phyloP scores from a whole-genome alignment of 2,888 invertebrate genomes.

The Noctuana brunneofusca region DNA sequence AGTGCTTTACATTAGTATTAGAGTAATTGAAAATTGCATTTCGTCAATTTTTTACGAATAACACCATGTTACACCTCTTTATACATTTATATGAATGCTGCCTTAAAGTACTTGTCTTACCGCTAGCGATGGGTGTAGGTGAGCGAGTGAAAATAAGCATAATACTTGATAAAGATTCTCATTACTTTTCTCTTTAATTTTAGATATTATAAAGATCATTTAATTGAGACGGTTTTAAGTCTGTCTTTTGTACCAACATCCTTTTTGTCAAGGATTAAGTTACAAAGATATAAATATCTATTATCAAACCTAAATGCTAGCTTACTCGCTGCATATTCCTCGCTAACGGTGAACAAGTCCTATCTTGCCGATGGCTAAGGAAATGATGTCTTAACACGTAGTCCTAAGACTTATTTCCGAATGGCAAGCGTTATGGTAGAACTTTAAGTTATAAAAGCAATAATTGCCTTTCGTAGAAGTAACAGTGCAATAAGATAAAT shows the following conservation, averaged over 20 bases:
- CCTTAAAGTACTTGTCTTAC: slow-evolving; percentile 17
- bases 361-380: background rate
- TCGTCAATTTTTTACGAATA: slow-evolving; percentile 43
- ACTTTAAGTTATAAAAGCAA: slow-evolving; percentile 16
- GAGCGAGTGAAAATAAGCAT: background rate
- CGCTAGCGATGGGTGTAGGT: background rate
- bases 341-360: slow-evolving; percentile 13
- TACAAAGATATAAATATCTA: too few species aligned
- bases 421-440: slow-evolving; percentile 11
- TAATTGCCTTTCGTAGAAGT: slow-evolving; percentile 22
- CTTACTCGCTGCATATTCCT: slow-evolving; percentile 6
- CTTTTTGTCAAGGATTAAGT: too few species aligned
- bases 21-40: slow-evolving; percentile 48
- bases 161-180: too few species aligned
- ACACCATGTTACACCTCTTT: slow-evolving; percentile 32
- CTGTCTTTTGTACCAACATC: too few species aligned
- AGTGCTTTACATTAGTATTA: slow-evolving; percentile 49
- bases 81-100: slow-evolving; percentile 8
- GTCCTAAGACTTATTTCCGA: slow-evolving; percentile 8
- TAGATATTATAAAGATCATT: too few species aligned
- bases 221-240: too few species aligned
- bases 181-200: too few species aligned
- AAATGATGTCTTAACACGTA: background rate
- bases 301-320: background rate
- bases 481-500: slow-evolving; percentile 18